Evolutionary conservation across 2,113 vertebrate genomes (phyloP), one percentile per base, ranked within the genome.

Genomic region (Nothocercus nigrocapillus): DNA sequence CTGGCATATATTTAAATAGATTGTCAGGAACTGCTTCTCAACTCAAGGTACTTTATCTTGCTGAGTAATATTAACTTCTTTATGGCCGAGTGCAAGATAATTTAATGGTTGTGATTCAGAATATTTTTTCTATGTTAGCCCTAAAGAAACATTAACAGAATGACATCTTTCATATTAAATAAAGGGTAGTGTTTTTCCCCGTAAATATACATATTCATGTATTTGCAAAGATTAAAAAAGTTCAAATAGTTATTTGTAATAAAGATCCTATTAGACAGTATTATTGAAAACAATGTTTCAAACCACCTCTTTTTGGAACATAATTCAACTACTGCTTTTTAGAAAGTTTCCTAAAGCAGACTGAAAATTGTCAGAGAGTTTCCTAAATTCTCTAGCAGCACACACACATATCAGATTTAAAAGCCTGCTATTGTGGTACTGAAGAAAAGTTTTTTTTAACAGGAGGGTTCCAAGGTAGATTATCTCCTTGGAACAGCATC

Each of bases 301-400:
- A 68, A 44, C 7, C 12, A 20, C 13, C 30, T 17, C 30, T 42
- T 82, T 70, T 17, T 49, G 7, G 42, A 70, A 64, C 49, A 27
- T 20, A 70, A 44, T n/a, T 76, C 22, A 58, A n/a, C 49, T 24
- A 56, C 30, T 58, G 9, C 49, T 17, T 7, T 58, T 69, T 63
- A 47, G 86, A 36, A 9, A 63, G 20, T n/a, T 13, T 69, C n/a
- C 76, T 27, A 30, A 45, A 72, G 19, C n/a, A 69, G 68, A 49
- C 19, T n/a, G 28, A 45, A 34, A 34, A 40, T 2, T 2, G 45
- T 45, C 9, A 44, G 0, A 1, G 0, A 1, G 25, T 64, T 76
- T 82, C 27, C 18, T n/a, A 27, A 58, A 4, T 32, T 63, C 47
- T 49, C 34, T 32, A 76, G 49, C 34, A 82, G 49, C 8, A 56